Conservation (phyloP, 2,888 invertebrate species). For the Oegoconia quadripuncta region DNA sequence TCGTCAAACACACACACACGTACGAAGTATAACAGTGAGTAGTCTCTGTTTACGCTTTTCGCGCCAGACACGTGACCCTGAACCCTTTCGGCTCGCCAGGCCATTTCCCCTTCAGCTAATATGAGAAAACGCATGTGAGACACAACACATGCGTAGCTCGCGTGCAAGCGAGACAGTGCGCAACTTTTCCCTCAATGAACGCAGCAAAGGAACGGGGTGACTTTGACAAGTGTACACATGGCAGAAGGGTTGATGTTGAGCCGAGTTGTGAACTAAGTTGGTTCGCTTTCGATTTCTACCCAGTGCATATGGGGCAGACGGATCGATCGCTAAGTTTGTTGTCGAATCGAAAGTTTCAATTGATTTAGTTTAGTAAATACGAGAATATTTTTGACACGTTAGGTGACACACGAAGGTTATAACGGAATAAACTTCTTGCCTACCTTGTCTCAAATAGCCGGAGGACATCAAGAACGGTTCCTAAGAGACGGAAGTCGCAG, state of each 20-base stretch:
- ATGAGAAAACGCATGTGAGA: slow-evolving; percentile 56
- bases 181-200: slow-evolving; percentile 60
- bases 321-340: slow-evolving; percentile 65
- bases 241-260: slow-evolving; percentile 71
- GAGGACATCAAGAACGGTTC: no score
- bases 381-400: slow-evolving; percentile 4
- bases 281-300: slow-evolving; percentile 70
- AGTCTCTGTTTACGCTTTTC: neutral
- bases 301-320: slow-evolving; percentile 69
- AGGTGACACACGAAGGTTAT: no score
- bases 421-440: no score
- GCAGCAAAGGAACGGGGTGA: slow-evolving; percentile 44
- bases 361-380: neutral
- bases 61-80: slow-evolving; percentile 8
- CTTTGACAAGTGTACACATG: slow-evolving; percentile 64
- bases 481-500: no score
- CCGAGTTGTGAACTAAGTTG: slow-evolving; percentile 59
- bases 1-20: no score
- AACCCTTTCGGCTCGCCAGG: slow-evolving; percentile 23
- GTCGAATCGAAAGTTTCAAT: no score
- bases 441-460: no score
- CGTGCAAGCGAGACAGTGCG: slow-evolving; percentile 54
- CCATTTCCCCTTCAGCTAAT: slow-evolving; percentile 36
- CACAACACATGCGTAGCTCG: slow-evolving; percentile 61
- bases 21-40: neutral